Base-by-base conservation (phyloP, 1,140 invertebrate species). In the Cyclina sinensis region DNA sequence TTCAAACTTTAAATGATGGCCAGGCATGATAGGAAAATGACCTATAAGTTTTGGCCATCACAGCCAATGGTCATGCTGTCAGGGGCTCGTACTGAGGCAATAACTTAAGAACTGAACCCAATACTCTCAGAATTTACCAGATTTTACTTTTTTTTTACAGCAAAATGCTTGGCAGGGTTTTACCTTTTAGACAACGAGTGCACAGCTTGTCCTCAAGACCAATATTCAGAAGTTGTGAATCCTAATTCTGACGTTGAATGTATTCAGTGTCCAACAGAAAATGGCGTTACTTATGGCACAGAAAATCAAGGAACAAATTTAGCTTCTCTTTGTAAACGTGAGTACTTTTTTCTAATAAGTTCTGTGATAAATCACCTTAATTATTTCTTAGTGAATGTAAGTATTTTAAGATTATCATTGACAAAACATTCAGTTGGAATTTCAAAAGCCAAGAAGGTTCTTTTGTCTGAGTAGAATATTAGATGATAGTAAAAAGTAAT, bases 221-320 rank as follows among this genome's bases (percentile, higher is more conserved):
- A 2, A 0, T 78, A 32, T 24, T 78, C 74, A 14, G 74, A 54
- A 7, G 74, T 54, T 54, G 27, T 30, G 9, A 9, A 32, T 5
- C 74, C 74, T 32, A 32, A 78, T n/a, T 78, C 74, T 1, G 5
- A 4, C 4, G 30, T 54, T 14, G 27, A 78, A 35, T 78, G 74
- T 54, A 51, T 32, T 7, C 1, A 5, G 32, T 78, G 74, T 54
- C 27, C 24, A 9, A 21, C 43, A 51, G 12, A 1, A 3, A 43
- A 74, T 62, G 57, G 70, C 24, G 11, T 27, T n/a, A 30, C 16
- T 30, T 51, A 78, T 32, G 74, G 74, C 11, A 78, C 74, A 24
- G 27, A 32, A 37, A 3, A 30, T 11, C 21, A 4, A 7, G 27
- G 46, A 4, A 18, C 74, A 48, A 24, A 32, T 54, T 30, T 24